These are phyloP conservation scores for Clangula hyemalis DNA, from an alignment of 2,797 vertebrate species.

Conservation along the genomic window DNA sequence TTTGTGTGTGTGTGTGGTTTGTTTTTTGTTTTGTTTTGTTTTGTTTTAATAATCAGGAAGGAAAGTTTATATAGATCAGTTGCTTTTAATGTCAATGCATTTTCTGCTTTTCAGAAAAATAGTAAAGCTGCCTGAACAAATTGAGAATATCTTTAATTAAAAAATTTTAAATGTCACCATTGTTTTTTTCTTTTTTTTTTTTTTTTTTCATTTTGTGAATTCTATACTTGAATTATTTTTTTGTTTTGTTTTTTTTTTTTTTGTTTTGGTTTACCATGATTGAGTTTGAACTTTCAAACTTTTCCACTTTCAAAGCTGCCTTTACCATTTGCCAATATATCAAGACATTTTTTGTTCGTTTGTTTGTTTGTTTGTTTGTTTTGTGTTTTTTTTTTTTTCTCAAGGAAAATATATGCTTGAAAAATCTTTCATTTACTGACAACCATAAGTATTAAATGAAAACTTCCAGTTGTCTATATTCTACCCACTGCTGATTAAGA, in stretches of 20 bases:
- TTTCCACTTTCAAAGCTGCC: neutral
- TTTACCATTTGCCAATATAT: neutral
- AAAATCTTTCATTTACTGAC: fast-evolving
- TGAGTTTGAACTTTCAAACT: neutral
- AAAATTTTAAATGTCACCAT: neutral
- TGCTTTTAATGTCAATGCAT: neutral
- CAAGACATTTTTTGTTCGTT: too few species aligned
- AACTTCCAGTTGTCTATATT: neutral
- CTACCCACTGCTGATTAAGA: neutral
- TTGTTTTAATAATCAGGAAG: slow-evolving; percentile 70
- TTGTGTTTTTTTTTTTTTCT: neutral
- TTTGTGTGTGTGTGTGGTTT: too few species aligned
- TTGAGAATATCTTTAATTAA: neutral
- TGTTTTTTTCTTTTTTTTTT: too few species aligned
- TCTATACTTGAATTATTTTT: neutral
- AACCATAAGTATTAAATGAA: neutral
- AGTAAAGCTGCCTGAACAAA: neutral
- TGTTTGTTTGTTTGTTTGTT: neutral
- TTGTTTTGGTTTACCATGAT: neutral
- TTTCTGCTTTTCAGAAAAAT: neutral
- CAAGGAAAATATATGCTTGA: neutral
- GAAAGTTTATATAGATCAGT: slow-evolving; percentile 43
- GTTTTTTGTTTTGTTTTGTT: neutral
- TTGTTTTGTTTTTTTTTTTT: neutral
- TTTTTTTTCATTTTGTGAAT: neutral